Conservation (phyloP, 2,113 vertebrate species). For the Regulus satrapa region DNA sequence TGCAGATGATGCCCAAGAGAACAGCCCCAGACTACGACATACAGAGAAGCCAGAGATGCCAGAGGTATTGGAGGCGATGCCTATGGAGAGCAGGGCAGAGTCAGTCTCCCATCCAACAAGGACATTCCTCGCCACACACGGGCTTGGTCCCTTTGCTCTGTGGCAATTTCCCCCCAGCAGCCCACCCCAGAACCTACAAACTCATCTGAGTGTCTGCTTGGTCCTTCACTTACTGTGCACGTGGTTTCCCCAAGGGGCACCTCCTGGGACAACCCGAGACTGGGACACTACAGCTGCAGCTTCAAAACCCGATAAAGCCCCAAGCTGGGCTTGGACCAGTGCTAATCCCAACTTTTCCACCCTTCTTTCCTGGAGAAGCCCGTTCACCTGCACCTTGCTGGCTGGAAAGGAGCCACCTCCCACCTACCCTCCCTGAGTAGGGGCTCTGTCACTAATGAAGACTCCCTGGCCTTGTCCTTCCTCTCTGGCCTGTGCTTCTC, state of each 20-base stretch:
- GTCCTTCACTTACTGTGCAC: not conserved
- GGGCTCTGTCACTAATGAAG: not conserved
- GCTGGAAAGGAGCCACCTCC: not conserved
- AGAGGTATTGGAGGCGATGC: constrained; percentile 16
- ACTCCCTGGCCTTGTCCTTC: not conserved
- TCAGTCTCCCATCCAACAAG: not conserved
- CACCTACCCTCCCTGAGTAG: not conserved
- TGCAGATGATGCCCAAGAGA: constrained; percentile 73
- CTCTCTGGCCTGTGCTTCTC: not conserved
- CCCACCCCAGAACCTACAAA: not conserved
- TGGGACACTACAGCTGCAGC: not conserved
- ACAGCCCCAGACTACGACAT: constrained; percentile 72
- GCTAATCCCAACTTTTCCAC: not conserved
- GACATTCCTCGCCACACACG: not conserved
- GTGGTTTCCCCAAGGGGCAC: not conserved
- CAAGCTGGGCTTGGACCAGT: not conserved
- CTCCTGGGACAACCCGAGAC: not conserved
- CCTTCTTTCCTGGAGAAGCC: not conserved
- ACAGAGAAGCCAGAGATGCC: constrained; percentile 69
- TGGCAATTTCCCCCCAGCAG: not conserved
- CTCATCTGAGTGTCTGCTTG: not conserved
- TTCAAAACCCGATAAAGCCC: not conserved
- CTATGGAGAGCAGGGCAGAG: constrained; percentile 49
- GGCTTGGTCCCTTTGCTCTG: not conserved
- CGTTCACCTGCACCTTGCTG: not conserved